Evolutionary conservation across 2,797 vertebrate species (phyloP).

Genomic region (Melanotaenia pygmaea): DNA sequence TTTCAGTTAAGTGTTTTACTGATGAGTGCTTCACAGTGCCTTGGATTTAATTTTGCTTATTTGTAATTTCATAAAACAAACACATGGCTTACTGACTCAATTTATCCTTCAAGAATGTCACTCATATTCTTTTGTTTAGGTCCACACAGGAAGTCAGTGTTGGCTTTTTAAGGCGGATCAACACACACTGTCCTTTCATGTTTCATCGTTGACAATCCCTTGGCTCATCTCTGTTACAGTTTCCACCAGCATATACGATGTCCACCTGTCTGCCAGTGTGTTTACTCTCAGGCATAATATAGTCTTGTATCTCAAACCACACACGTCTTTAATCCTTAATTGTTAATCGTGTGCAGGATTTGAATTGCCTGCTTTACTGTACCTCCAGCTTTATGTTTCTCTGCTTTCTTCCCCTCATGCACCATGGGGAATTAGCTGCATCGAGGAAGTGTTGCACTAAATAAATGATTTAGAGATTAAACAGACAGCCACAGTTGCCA

Average conservation of each 20-base stretch:
- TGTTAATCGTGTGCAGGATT: slow-evolving; percentile 17
- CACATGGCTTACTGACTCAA: slow-evolving; percentile 25
- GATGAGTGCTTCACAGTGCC: slow-evolving; percentile 12
- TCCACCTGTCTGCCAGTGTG: slow-evolving; percentile 16
- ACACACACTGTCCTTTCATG: background rate
- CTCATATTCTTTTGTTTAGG: slow-evolving; percentile 32
- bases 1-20: slow-evolving; percentile 21
- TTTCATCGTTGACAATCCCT: slow-evolving; percentile 16
- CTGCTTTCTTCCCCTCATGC: slow-evolving; percentile 8
- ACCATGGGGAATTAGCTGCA: slow-evolving; percentile 39
- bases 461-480: slow-evolving; percentile 62
- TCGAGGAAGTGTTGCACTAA: slow-evolving; percentile 51
- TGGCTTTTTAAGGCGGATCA: slow-evolving; percentile 3
- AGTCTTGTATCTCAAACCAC: slow-evolving; percentile 12
- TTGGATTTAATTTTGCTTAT: slow-evolving; percentile 21
- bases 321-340: slow-evolving; percentile 22
- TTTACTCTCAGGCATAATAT: slow-evolving; percentile 1
- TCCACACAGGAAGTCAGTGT: background rate
- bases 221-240: slow-evolving; percentile 1
- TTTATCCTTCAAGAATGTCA: slow-evolving; percentile 23
- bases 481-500: slow-evolving; percentile 64
- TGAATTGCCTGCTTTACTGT: slow-evolving; percentile 7
- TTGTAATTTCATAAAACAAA: slow-evolving; percentile 41
- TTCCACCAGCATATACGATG: background rate
- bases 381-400: slow-evolving; percentile 10